These are phyloP conservation scores for Hyposoter didymator DNA, from an alignment of 2,888 invertebrate genomes.

Conservation along the genomic window DNA sequence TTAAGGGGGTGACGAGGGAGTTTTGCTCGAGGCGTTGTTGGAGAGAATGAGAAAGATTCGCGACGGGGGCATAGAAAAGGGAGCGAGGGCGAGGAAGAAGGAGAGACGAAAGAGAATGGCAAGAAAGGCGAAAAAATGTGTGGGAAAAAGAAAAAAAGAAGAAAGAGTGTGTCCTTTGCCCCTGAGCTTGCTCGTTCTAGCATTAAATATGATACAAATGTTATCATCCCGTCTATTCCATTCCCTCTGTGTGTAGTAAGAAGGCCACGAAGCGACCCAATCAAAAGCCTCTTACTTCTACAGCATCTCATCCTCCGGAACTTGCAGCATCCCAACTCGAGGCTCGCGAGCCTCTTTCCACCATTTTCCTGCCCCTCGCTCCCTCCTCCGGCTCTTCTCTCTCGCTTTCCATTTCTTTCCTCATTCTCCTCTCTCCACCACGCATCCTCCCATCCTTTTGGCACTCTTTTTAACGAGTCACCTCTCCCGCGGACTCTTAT, in stretches of 20 bases:
- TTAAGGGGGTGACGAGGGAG: conserved; percentile 68
- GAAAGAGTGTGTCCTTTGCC: conserved; percentile 74
- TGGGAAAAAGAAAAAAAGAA: conserved; percentile 50
- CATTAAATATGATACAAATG: conserved; percentile 83
- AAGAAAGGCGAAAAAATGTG: conserved; percentile 47
- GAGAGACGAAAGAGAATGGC: conserved; percentile 14
- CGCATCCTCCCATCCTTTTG: conserved; percentile 29
- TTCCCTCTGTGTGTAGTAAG: conserved; percentile 67
- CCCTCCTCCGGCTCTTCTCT: conserved; percentile 41
- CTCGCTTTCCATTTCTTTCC: conserved; percentile 21
- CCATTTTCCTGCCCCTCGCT: conserved; percentile 21
- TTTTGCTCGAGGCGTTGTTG: conserved; percentile 50
- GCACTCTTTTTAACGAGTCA: conserved; percentile 59
- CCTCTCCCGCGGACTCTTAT: conserved; percentile 67
- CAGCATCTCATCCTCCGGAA: conserved; percentile 28
- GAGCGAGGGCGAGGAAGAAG: not conserved
- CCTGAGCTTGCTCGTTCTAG: conserved; percentile 81
- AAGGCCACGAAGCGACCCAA: conserved; percentile 66
- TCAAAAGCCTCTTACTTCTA: conserved; percentile 49
- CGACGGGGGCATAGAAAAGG: not conserved
- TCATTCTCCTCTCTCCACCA: not conserved
- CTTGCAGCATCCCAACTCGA: conserved; percentile 27
- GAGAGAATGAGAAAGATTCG: conserved; percentile 60
- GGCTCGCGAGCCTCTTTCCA: not conserved
- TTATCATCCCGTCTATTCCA: conserved; percentile 82